phyloP scores from a whole-genome alignment of 2,797 vertebrate genomes.

The Distichodus sexfasciatus region DNA sequence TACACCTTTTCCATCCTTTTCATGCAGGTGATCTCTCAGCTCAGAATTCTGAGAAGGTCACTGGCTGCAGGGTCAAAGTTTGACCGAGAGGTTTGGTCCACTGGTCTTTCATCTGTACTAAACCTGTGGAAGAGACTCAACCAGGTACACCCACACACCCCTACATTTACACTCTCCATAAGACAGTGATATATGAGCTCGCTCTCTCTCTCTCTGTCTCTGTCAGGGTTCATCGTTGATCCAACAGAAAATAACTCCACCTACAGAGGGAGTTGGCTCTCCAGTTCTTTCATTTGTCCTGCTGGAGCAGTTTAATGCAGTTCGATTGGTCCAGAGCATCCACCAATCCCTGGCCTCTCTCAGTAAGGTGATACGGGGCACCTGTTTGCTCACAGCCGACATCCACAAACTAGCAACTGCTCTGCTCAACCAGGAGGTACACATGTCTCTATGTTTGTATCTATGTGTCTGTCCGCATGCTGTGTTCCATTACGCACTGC shows the following conservation, averaged over 20 bases:
- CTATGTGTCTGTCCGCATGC: conserved; percentile 1
- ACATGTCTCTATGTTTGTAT: background rate
- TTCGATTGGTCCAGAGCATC: conserved; percentile 87
- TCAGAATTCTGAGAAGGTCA: conserved; percentile 86
- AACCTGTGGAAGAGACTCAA: conserved; percentile 96
- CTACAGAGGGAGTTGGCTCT: conserved; percentile 81
- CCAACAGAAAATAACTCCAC: conserved; percentile 88
- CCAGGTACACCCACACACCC: conserved; percentile 73
- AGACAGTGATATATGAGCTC: background rate
- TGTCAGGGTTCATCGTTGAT: conserved; percentile 88
- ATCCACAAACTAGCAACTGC: conserved; percentile 88
- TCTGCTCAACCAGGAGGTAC: conserved; percentile 93
- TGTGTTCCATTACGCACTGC: too few relatives aligned
- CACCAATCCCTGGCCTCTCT: conserved; percentile 95
- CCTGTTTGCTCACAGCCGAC: conserved; percentile 84
- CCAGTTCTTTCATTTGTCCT: conserved; percentile 86
- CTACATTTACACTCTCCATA: conserved; percentile 13
- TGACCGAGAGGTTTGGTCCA: conserved; percentile 93
- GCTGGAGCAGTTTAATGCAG: conserved; percentile 88
- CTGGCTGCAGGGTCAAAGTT: conserved; percentile 90
- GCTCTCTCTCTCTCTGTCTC: background rate
- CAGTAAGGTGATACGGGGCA: conserved; percentile 95
- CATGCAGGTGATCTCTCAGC: conserved; percentile 89
- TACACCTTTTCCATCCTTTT: background rate
- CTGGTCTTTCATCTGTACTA: conserved; percentile 89